These are phyloP conservation scores for Temnothorax nylanderi DNA, from an alignment of 1,140 invertebrate species.

Conservation along the genomic window DNA sequence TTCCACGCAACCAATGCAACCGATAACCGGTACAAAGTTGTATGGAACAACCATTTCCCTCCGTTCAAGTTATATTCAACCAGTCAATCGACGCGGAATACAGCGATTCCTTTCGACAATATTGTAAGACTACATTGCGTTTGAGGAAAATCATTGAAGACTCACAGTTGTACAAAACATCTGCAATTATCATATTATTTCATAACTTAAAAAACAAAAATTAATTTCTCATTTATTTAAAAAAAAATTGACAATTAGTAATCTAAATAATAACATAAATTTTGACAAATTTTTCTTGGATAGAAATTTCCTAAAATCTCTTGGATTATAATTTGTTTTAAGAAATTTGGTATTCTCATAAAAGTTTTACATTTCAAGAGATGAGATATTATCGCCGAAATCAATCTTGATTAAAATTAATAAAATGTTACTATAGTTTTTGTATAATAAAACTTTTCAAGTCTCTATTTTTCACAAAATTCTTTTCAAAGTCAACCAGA, in stretches of 20 bases:
- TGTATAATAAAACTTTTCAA: not conserved
- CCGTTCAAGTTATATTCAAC: slow-evolving; percentile 9
- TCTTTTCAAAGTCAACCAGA: not conserved
- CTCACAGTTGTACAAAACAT: not conserved
- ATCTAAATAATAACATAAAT: not conserved
- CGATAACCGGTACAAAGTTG: not conserved
- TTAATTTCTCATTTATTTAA: not conserved
- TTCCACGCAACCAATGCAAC: slow-evolving; percentile 28
- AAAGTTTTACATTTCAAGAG: not conserved
- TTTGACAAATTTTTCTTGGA: not conserved
- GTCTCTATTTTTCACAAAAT: not conserved
- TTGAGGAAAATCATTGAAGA: not conserved
- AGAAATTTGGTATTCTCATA: not conserved
- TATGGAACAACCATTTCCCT: slow-evolving; percentile 29
- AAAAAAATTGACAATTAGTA: not conserved
- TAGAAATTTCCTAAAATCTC: not conserved
- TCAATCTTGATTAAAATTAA: not conserved
- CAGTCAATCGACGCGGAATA: not conserved
- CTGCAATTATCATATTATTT: not conserved
- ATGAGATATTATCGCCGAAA: not conserved
- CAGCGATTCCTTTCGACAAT: not conserved
- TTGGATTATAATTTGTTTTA: not conserved
- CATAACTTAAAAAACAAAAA: not conserved
- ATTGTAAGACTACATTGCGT: not conserved
- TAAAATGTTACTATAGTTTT: not conserved